Evolutionary conservation across 2,888 invertebrate genomes (phyloP), one percentile per base, ranked within the genome.

Genomic region (Cistogaster globosa): DNA sequence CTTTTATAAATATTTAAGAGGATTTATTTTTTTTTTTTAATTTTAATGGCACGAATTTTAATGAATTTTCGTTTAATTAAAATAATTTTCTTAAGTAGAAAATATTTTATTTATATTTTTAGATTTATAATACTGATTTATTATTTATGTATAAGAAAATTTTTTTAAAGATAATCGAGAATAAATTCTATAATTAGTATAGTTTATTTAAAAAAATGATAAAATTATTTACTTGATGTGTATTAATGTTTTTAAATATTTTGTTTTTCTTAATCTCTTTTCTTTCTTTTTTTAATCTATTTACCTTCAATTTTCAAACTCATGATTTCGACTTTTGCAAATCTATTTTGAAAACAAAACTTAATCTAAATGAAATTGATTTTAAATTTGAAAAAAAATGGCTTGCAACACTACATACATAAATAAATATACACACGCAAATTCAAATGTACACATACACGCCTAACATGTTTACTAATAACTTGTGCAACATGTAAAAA

Each of bases 171-270:
- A 32, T 12, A 60, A 63, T 20, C 51, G 65, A 69, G 38, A 78
- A 60, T 68, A 36, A 63, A 26, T 53, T 53, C 58, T 57, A 58
- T 65, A 48, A 65, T 75, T 75, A 74, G 62, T 60, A 58, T 63
- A 67, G 62, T 62, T 36, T 53, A 55, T 22, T 53, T 55, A 51
- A 11, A 5, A 32, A 32, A 60, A 62, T n/a, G 48, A 48, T 2
- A 68, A 71, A 45, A 62, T 32, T 68, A 63, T 68, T 38, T 12
- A 62, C 9, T 18, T 67, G 20, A 58, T 71, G n/a, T 57, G 67
- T 78, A 63, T 77, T 78, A 85, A 84, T 86, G 83, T 80, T 87
- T 84, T 84, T 85, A 88, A 88, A 86, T 84, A 86, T 81, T 87
- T 87, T 42, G 42, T 42, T 87, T 87, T 86, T 87, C 87, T 87